A percentile compares a stretch with the other conserved stretches of the same genome.
Conservation (phyloP, 2,113 vertebrate genomes). For the Ageneiosus marmoratus region DNA sequence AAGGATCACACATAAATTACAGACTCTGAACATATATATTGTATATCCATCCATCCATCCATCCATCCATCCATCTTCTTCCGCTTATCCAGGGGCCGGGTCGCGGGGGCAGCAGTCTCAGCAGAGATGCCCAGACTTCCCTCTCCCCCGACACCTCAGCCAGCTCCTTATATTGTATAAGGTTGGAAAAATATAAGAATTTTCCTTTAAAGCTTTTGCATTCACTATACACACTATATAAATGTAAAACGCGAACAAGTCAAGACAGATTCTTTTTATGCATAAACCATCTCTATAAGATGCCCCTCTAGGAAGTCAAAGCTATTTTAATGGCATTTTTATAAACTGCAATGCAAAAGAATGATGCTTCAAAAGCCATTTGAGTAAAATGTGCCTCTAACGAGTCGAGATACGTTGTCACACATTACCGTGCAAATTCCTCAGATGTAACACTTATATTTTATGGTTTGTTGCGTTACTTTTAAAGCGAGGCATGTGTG, state of each 20-base stretch:
- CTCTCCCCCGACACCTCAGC: too few species aligned
- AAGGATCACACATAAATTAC: neutral
- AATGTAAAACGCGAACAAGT: neutral
- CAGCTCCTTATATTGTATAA: too few species aligned
- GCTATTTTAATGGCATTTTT: constrained; percentile 4
- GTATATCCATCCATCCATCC: too few species aligned
- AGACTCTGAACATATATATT: too few species aligned
- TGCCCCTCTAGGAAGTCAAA: neutral
- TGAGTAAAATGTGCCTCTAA: constrained; percentile 13
- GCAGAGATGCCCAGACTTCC: too few species aligned
- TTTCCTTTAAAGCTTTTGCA: neutral
- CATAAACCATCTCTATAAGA: neutral
- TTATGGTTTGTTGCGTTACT: constrained; percentile 16
- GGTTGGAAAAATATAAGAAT: neutral
- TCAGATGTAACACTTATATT: neutral
- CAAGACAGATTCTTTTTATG: neutral
- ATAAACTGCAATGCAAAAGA: neutral
- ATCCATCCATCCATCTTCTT: too few species aligned
- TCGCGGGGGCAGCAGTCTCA: too few species aligned
- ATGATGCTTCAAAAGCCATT: constrained; percentile 4
- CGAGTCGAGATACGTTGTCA: neutral
- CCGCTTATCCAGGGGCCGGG: too few species aligned
- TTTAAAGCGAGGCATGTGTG: constrained; percentile 5
- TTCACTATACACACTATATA: neutral
- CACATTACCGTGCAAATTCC: neutral